Conservation (phyloP, 2,888 invertebrate species). For the Caenorhabditis angaria region DNA sequence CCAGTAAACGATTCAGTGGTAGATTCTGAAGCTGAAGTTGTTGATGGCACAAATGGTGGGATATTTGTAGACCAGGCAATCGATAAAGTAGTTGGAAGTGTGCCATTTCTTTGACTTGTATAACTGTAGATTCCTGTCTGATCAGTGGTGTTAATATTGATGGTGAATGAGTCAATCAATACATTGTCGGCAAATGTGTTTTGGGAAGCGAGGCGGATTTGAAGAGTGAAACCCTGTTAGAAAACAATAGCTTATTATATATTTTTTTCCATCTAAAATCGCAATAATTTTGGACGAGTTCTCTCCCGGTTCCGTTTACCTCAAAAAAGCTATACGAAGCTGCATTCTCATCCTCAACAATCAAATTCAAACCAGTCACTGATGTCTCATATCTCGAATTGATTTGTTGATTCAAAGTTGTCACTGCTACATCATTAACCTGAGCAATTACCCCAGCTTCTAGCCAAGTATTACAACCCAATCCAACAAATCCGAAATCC, state of each 20-base stretch:
- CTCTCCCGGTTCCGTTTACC: conserved; percentile 2
- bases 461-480: conserved; percentile 30
- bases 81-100: conserved; percentile 22
- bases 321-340: conserved; percentile 1
- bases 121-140: conserved; percentile 18
- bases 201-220: conserved; percentile 10
- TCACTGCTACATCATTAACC: not conserved
- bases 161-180: conserved; percentile 22
- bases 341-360: conserved; percentile 17
- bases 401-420: not conserved
- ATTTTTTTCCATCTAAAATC: not conserved
- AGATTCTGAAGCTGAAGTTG: conserved; percentile 12
- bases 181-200: not conserved
- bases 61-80: conserved; percentile 41
- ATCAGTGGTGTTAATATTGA: conserved; percentile 17
- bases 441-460: conserved; percentile 14
- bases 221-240: conserved; percentile 24
- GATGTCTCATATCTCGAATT: conserved; percentile 18
- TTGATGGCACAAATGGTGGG: conserved; percentile 17
- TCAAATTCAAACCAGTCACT: conserved; percentile 21
- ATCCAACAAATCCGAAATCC: conserved; percentile 29
- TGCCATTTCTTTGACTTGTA: conserved; percentile 13
- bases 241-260: not conserved
- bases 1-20: not conserved
- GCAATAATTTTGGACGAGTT: not conserved